These are phyloP conservation scores for Zophobas atratus DNA, from an alignment of 1,140 invertebrate genomes.

Conservation along the genomic window DNA sequence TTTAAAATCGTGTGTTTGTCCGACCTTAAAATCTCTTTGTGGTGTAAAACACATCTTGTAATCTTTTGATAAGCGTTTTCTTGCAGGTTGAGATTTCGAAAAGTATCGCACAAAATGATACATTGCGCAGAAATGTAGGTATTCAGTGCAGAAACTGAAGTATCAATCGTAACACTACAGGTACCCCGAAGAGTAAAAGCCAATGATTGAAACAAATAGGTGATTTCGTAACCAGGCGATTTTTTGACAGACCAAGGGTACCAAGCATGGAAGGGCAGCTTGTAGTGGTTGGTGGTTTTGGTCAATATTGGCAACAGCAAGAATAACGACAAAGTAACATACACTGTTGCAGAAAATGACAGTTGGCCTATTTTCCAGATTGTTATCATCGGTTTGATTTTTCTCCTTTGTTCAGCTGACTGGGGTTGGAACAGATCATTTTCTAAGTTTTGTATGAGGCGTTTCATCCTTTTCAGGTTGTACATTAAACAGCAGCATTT, in stretches of 20 bases:
- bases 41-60: background rate
- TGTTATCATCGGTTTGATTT: background rate
- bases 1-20: background rate
- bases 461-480: background rate
- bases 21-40: background rate
- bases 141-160: background rate
- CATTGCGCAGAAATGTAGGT: background rate
- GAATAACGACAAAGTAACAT: background rate
- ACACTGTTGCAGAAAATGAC: background rate
- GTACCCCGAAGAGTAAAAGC: background rate
- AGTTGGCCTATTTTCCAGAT: background rate
- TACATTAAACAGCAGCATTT: background rate
- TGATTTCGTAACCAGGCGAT: conserved; percentile 5
- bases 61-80: background rate
- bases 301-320: background rate
- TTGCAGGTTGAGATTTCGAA: background rate
- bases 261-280: conserved; percentile 3
- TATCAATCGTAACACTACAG: background rate
- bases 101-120: background rate
- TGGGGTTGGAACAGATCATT: background rate
- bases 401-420: background rate
- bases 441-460: background rate
- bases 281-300: background rate
- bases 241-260: background rate
- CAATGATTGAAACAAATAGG: background rate